A percentile compares a stretch with the other conserved stretches of the same genome.
These are phyloP conservation scores for Anas platyrhynchos DNA, from an alignment of 2,113 vertebrate genomes.

Conservation along the genomic window DNA sequence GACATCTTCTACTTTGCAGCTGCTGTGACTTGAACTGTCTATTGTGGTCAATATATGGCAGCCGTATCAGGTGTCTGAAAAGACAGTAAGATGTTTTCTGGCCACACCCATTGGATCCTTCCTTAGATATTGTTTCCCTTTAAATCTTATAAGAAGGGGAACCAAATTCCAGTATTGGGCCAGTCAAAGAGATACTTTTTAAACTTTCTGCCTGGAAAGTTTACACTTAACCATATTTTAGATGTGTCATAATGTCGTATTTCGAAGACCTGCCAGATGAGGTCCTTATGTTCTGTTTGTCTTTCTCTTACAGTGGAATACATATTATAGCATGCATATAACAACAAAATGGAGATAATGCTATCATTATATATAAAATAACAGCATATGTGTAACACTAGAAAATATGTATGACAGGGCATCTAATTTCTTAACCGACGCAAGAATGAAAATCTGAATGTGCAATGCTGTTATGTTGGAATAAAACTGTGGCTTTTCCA, in stretches of 20 bases:
- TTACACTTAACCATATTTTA: neutral
- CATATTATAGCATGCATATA: accelerated
- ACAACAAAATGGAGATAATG: neutral
- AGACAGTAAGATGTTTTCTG: neutral
- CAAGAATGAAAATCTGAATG: neutral
- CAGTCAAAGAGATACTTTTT: neutral
- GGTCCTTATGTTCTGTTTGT: neutral
- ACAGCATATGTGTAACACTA: neutral
- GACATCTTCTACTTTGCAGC: neutral
- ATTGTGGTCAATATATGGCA: neutral
- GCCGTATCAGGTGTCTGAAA: neutral
- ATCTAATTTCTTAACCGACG: neutral
- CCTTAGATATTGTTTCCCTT: neutral
- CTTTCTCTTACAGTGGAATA: neutral
- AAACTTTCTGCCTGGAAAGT: neutral
- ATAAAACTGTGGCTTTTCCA: slow-evolving; percentile 11
- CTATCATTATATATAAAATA: neutral
- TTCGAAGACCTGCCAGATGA: neutral
- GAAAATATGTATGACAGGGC: neutral
- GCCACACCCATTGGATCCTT: neutral
- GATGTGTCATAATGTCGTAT: neutral
- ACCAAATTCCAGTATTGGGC: neutral
- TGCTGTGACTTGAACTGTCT: neutral
- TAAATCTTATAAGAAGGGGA: neutral
- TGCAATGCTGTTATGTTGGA: neutral